These are phyloP conservation scores for Neosilurus hyrtlii DNA, from an alignment of 2,797 vertebrate species.

Conservation along the genomic window DNA sequence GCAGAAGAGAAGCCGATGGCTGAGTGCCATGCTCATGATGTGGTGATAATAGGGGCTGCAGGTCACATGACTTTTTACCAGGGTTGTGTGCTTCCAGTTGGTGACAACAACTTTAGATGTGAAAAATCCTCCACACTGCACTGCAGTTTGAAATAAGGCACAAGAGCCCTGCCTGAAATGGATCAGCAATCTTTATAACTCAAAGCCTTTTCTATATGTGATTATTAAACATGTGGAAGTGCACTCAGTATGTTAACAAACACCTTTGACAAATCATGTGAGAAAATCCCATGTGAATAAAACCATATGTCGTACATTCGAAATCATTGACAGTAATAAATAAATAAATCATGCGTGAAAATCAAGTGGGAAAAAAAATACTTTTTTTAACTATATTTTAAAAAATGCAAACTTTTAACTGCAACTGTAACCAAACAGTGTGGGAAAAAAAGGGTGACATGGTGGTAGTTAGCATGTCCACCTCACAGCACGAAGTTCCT, in stretches of 20 bases:
- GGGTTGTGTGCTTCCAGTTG: conserved; percentile 26
- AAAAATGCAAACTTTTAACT: not conserved
- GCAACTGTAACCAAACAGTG: too few species aligned
- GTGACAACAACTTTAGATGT: conserved; percentile 30
- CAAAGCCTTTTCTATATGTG: not conserved
- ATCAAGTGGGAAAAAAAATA: not conserved
- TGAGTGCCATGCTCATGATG: conserved; percentile 43
- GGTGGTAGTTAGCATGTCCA: too few species aligned
- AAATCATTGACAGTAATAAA: not conserved
- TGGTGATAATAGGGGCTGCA: conserved; percentile 44
- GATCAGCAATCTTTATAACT: not conserved
- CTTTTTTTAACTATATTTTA: not conserved
- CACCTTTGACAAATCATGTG: too few species aligned
- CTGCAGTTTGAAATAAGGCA: not conserved
- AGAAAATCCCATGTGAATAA: not conserved
- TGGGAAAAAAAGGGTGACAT: too few species aligned
- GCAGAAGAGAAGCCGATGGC: conserved; percentile 40
- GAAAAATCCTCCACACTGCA: conserved; percentile 25
- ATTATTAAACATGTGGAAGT: not conserved
- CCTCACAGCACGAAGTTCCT: too few species aligned
- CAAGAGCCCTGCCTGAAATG: not conserved
- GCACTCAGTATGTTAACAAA: not conserved
- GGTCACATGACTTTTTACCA: conserved; percentile 32
- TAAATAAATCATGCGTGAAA: not conserved
- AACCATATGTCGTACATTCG: too few species aligned